Evolutionary conservation across 2,888 invertebrate genomes (phyloP).

Genomic region (Drosophila mimetica): DNA sequence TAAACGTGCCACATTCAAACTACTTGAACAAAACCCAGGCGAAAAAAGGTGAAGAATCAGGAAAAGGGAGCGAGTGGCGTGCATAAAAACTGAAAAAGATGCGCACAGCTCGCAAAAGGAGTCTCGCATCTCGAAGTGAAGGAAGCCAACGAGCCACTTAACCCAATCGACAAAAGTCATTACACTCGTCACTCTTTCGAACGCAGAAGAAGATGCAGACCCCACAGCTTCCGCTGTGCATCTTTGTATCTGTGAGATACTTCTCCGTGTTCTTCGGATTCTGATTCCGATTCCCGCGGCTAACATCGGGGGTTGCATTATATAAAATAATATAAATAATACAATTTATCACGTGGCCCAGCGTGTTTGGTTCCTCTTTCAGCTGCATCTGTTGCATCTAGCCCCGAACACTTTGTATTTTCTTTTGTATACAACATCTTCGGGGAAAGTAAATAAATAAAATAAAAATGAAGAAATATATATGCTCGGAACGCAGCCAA

Average conservation of each 20-base stretch:
- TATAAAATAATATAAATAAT: conserved; percentile 81
- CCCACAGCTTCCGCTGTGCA: conserved; percentile 68
- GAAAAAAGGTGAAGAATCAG: conserved; percentile 50
- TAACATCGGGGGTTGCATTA: conserved; percentile 22
- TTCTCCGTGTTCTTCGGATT: conserved; percentile 8
- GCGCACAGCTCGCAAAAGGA: conserved; percentile 67
- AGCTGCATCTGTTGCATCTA: conserved; percentile 58
- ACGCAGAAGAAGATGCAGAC: conserved; percentile 22
- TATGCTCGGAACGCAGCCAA: conserved; percentile 53
- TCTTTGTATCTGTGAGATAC: conserved; percentile 37
- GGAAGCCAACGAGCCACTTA: conserved; percentile 82
- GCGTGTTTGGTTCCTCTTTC: conserved; percentile 15
- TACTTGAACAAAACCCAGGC: conserved; percentile 56
- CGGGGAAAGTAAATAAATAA: conserved; percentile 73
- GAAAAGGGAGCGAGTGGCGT: conserved; percentile 59
- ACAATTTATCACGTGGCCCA: conserved; percentile 70
- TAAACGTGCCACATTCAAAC: conserved; percentile 78
- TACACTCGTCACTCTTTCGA: conserved; percentile 80
- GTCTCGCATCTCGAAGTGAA: conserved; percentile 60
- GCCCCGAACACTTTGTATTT: conserved; percentile 29
- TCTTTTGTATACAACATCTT: conserved; percentile 38
- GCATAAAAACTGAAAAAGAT: conserved; percentile 77
- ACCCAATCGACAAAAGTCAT: conserved; percentile 84
- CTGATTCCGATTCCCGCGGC: conserved; percentile 8
- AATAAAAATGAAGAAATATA: conserved; percentile 76